These are phyloP conservation scores for Doryteuthis pealeii DNA, from an alignment of 1,140 invertebrate genomes.

Conservation along the genomic window DNA sequence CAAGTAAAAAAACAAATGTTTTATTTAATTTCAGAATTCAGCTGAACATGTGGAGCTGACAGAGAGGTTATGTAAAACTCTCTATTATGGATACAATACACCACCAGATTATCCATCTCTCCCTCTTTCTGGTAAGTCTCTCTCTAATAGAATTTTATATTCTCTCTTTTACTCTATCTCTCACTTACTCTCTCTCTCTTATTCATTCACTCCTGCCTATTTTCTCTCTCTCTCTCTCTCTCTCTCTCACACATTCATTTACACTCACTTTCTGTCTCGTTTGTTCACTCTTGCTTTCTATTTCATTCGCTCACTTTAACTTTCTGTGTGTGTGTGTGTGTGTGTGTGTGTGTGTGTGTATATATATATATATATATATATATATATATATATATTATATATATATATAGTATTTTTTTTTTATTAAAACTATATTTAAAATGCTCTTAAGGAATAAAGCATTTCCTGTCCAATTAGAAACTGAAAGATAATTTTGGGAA, in stretches of 20 bases:
- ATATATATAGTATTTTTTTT: too few species aligned
- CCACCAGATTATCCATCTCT: conserved; percentile 73
- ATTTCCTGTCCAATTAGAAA: too few species aligned
- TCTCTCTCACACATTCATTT: too few species aligned
- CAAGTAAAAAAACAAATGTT: too few species aligned
- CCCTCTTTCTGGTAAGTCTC: conserved; percentile 73
- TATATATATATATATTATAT: too few species aligned
- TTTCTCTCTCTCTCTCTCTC: neutral
- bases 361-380: too few species aligned
- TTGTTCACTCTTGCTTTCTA: neutral
- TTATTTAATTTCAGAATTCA: neutral
- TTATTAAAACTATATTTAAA: too few species aligned
- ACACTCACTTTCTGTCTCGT: too few species aligned
- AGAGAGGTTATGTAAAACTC: conserved; percentile 77
- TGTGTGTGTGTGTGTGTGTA: too few species aligned
- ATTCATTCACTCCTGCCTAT: neutral
- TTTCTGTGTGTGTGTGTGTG: too few species aligned
- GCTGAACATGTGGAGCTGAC: conserved; percentile 52
- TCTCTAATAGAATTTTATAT: neutral
- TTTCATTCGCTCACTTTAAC: neutral
- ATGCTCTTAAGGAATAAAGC: too few species aligned
- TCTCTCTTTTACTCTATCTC: neutral
- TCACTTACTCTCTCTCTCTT: neutral
- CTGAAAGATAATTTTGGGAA: too few species aligned
- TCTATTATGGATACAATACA: conserved; percentile 81